Conservation (phyloP, 2,888 invertebrate genomes). For the Cetonia aurata region DNA sequence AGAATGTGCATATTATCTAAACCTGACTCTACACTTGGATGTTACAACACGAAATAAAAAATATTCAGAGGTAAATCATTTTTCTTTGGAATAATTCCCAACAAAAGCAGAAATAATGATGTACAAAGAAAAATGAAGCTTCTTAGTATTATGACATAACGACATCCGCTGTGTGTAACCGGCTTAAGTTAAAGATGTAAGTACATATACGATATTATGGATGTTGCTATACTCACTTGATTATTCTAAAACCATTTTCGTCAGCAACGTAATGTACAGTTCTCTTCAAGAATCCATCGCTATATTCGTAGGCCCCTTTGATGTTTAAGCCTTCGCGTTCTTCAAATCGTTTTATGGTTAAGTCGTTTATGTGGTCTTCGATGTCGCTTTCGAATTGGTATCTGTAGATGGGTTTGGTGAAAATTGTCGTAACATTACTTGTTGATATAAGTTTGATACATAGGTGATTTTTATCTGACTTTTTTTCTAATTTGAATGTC, state of each 20-base stretch:
- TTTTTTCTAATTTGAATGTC: no score
- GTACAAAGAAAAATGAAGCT: no score
- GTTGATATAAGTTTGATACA: conserved; percentile 1
- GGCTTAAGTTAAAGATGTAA: no score
- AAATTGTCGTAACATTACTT: no score
- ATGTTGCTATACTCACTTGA: conserved; percentile 65
- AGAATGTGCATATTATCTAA: no score
- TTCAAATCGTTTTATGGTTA: conserved; percentile 65
- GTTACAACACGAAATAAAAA: no score
- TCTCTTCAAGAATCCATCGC: conserved; percentile 71
- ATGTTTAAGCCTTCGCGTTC: conserved; percentile 66
- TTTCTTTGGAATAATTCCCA: no score
- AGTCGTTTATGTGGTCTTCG: conserved; percentile 68
- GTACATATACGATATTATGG: no score
- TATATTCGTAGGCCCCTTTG: conserved; percentile 71
- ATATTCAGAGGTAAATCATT: no score
- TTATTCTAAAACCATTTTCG: conserved; percentile 72
- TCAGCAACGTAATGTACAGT: conserved; percentile 73
- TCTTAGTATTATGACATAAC: no score
- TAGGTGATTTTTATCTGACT: conserved; percentile 4
- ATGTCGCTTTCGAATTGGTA: conserved; percentile 67
- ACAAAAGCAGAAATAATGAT: neutral
- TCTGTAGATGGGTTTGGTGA: no score
- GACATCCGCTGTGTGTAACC: no score
- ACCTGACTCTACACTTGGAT: neutral